Evolutionary conservation across 2,888 invertebrate species (phyloP).

Genomic region (Mythimna pallens): DNA sequence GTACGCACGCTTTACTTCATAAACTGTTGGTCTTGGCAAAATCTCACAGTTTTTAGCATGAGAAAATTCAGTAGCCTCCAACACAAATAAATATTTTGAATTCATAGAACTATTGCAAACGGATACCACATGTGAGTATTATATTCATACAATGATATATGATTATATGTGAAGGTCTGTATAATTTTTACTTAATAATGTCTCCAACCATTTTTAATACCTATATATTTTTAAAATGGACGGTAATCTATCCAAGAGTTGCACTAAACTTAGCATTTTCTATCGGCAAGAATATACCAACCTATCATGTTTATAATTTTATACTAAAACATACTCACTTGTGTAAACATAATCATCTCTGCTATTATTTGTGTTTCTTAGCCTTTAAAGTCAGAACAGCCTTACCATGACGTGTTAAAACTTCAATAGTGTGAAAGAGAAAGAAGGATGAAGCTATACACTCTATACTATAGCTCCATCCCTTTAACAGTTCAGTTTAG

Average conservation of each 20-base stretch:
- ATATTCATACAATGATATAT: conserved; percentile 8
- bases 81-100: conserved; percentile 28
- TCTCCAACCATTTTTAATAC: neutral
- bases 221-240: neutral
- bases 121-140: conserved; percentile 3
- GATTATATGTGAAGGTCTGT: conserved; percentile 9
- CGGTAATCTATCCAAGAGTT: neutral
- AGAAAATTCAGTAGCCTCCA: conserved; percentile 4
- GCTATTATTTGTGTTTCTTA: neutral
- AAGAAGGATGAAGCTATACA: too few relatives aligned
- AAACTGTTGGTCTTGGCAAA: neutral
- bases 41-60: neutral
- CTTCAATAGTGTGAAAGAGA: too few relatives aligned
- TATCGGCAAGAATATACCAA: neutral
- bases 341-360: neutral
- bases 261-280: neutral
- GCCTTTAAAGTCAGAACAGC: neutral
- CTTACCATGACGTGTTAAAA: too few relatives aligned
- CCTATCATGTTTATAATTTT: neutral
- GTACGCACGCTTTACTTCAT: neutral
- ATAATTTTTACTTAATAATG: neutral
- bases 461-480: too few relatives aligned
- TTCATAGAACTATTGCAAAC: conserved; percentile 14
- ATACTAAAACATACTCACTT: neutral
- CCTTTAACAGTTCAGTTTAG: too few relatives aligned